Base-by-base conservation (phyloP, 2,888 invertebrate species). In the Synanthedon vespiformis region DNA sequence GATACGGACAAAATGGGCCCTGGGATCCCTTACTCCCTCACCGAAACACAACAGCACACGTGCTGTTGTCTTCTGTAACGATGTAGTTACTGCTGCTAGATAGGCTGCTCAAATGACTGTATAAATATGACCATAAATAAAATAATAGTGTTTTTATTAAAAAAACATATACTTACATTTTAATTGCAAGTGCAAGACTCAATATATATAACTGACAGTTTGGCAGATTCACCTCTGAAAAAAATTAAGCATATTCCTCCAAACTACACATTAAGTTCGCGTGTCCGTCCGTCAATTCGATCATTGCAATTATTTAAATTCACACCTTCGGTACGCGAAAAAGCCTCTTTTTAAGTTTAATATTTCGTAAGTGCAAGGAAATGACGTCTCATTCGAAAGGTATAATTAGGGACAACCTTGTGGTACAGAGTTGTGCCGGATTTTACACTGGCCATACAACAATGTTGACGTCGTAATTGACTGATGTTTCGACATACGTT, bases 231-330 rank as follows among this genome's bases (percentile, higher is more conserved):
- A 34, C 34, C 10, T 34, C 10, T 34, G 10, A 34, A 34, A 34
- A 27, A 34, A 34, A 10, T 34, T 34, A 10, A 34, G 10, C 10
- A 34, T 34, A 34, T 34, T 34, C 10, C 2, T 34, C 44, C 44
- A 34, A 73, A 68, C 82, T 80, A 67, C 68, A 82, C 80, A 86
- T 87, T 85, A 86, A 75, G 71, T 74, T 84, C 68, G 84, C 86
- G 81, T 86, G 86, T 81, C 77, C 68, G 70, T 76, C 75, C 67
- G 72, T 72, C 74, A 67, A 57, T 62, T 59, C 70, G 79, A 86
- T 86, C 85, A 86, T 86, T 86, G 85, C 86, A 86, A 87, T 87
- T 86, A 86, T 87, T 87, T 86, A 87, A 86, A 87, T 86, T 87
- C 86, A 85, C 87, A 86, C 87, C 86, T 87, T 82, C 75, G 80